Evolutionary conservation across 2,888 invertebrate genomes (phyloP).

Genomic region (Anthrax anthrax): DNA sequence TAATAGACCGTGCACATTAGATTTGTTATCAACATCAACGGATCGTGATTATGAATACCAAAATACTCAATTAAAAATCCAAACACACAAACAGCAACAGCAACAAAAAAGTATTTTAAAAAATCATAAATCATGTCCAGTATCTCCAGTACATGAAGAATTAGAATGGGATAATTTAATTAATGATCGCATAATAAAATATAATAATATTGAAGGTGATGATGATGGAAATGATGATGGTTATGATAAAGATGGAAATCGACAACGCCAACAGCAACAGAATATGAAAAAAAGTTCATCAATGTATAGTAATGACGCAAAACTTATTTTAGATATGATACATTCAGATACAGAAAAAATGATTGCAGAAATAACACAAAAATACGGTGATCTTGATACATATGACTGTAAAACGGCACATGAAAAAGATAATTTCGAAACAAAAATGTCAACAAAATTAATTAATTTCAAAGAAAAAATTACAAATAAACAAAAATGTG

Average conservation of each 20-base stretch:
- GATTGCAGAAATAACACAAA: conserved; percentile 49
- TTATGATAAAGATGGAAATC: too few relatives aligned
- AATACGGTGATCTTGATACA: conserved; percentile 47
- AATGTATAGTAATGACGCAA: conserved; percentile 37
- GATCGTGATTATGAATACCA: neutral
- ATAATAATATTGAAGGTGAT: conserved; percentile 11
- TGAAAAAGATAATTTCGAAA: neutral
- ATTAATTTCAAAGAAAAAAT: neutral
- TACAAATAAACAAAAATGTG: neutral
- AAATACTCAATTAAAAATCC: neutral
- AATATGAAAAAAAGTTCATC: conserved; percentile 28
- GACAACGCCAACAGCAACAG: neutral
- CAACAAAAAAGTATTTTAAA: conserved; percentile 40
- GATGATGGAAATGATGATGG: too few relatives aligned
- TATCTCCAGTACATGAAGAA: conserved; percentile 70
- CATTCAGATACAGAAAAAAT: conserved; percentile 49
- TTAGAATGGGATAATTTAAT: conserved; percentile 46
- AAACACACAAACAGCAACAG: conserved; percentile 15
- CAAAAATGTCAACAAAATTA: neutral
- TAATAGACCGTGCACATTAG: conserved; percentile 8
- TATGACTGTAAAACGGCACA: conserved; percentile 22
- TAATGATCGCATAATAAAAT: conserved; percentile 16
- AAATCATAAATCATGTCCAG: conserved; percentile 63
- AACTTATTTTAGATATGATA: conserved; percentile 45
- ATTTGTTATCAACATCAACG: conserved; percentile 1